A percentile compares a stretch with the other conserved stretches of the same genome.
Evolutionary conservation across 2,888 invertebrate species (phyloP).

Genomic region (Pristionchus exspectatus): DNA sequence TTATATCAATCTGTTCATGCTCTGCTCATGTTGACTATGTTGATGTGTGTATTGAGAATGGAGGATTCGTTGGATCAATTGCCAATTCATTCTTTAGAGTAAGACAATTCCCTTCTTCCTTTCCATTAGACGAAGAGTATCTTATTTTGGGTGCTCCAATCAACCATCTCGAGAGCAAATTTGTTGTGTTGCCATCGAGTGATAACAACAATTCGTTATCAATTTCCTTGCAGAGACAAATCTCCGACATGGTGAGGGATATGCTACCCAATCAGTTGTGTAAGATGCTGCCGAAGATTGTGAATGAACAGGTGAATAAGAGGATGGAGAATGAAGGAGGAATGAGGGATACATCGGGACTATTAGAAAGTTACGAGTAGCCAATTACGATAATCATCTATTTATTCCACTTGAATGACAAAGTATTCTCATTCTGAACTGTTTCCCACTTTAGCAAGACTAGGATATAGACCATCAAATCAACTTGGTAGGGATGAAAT

Average conservation of each 20-base stretch:
- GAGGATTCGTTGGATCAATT: slow-evolving; percentile 76
- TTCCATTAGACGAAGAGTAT: slow-evolving; percentile 1
- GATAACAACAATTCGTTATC: not conserved
- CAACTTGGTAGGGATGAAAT: not conserved
- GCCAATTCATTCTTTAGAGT: slow-evolving; percentile 76
- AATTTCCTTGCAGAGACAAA: slow-evolving; percentile 61
- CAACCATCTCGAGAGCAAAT: not conserved
- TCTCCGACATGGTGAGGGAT: slow-evolving; percentile 66
- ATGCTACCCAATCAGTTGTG: slow-evolving; percentile 74
- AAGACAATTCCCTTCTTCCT: slow-evolving; percentile 35
- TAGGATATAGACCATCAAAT: not conserved
- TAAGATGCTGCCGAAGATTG: slow-evolving; percentile 70
- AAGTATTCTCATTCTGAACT: not conserved
- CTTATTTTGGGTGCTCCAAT: not conserved
- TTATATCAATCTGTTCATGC: slow-evolving; percentile 52
- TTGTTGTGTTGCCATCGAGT: not conserved
- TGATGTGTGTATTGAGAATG: slow-evolving; percentile 76
- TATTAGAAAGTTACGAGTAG: not conserved
- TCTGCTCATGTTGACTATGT: slow-evolving; percentile 72
- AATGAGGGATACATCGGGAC: not conserved
- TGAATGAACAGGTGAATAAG: slow-evolving; percentile 67
- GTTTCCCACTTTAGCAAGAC: not conserved
- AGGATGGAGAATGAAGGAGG: not conserved
- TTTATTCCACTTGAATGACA: not conserved
- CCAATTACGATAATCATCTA: not conserved